These are phyloP conservation scores for Colletes collaris DNA, from an alignment of 2,888 invertebrate species.

Conservation along the genomic window DNA sequence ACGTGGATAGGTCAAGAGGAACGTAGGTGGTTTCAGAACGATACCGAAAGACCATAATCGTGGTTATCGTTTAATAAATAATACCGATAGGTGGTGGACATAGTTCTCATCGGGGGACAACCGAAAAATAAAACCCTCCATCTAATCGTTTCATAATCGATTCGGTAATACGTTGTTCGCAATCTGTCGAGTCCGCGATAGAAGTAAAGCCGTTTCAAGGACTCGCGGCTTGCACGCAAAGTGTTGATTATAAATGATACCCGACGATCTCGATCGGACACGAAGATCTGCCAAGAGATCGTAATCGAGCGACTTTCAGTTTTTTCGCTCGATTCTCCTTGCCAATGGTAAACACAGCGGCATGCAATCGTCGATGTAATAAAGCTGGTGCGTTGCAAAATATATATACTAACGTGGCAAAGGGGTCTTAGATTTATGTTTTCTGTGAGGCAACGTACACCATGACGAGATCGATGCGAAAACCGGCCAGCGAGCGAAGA, in stretches of 20 bases:
- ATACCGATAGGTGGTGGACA: no score
- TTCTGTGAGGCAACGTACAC: conserved; percentile 44
- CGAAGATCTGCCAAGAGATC: conserved; percentile 10
- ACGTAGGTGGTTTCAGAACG: no score
- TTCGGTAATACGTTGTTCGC: not conserved
- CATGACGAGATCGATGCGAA: conserved; percentile 33
- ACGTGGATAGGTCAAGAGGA: no score
- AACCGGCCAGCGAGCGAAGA: conserved; percentile 24
- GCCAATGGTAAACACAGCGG: conserved; percentile 19
- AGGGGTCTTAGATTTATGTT: conserved; percentile 54
- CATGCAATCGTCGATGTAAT: conserved; percentile 36
- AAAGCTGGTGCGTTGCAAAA: conserved; percentile 59
- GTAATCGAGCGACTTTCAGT: conserved; percentile 13
- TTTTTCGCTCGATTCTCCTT: not conserved
- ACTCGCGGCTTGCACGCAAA: not conserved
- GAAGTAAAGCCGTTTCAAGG: conserved; percentile 6
- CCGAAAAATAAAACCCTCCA: not conserved
- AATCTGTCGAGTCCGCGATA: not conserved
- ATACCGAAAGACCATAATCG: no score
- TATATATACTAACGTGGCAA: conserved; percentile 55
- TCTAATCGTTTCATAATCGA: not conserved
- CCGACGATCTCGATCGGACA: conserved; percentile 4
- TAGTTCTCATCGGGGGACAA: no score
- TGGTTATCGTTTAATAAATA: no score
- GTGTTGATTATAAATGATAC: conserved; percentile 35